phyloP scores from a whole-genome alignment of 1,140 invertebrate species.

The Macrostomum lignano region DNA sequence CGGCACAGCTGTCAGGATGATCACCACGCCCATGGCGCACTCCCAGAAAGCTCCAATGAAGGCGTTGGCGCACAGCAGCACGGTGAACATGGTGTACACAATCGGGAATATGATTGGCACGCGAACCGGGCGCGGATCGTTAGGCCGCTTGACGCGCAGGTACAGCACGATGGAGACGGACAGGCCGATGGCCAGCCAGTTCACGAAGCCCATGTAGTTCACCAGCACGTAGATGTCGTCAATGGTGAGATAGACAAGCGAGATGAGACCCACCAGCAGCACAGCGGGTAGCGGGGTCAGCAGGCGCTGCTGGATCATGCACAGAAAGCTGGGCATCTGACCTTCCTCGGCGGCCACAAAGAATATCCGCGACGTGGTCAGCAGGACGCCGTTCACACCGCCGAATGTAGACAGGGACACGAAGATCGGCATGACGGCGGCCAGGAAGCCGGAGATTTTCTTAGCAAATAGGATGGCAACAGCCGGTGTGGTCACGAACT shows the following conservation, averaged over 20 bases:
- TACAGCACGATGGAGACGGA: constrained; percentile 70
- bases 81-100: not conserved
- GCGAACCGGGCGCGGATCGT: constrained; percentile 61
- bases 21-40: constrained; percentile 42
- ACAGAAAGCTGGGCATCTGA: constrained; percentile 78
- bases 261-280: constrained; percentile 34
- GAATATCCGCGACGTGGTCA: constrained; percentile 80
- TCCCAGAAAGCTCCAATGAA: constrained; percentile 3
- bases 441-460: constrained; percentile 60
- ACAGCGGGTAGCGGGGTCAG: constrained; percentile 76
- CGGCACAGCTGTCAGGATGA: constrained; percentile 58
- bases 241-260: constrained; percentile 61
- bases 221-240: constrained; percentile 74
- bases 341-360: constrained; percentile 76
- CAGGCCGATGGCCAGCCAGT: constrained; percentile 83
- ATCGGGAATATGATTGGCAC: constrained; percentile 29
- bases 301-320: constrained; percentile 63
- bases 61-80: not conserved
- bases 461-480: too few relatives aligned
- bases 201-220: constrained; percentile 90
- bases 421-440: constrained; percentile 86
- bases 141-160: constrained; percentile 57
- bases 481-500: constrained; percentile 68
- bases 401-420: constrained; percentile 92
- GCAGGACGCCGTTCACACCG: constrained; percentile 80